phyloP scores from a whole-genome alignment of 2,797 vertebrate species.

The Platalea minor region DNA sequence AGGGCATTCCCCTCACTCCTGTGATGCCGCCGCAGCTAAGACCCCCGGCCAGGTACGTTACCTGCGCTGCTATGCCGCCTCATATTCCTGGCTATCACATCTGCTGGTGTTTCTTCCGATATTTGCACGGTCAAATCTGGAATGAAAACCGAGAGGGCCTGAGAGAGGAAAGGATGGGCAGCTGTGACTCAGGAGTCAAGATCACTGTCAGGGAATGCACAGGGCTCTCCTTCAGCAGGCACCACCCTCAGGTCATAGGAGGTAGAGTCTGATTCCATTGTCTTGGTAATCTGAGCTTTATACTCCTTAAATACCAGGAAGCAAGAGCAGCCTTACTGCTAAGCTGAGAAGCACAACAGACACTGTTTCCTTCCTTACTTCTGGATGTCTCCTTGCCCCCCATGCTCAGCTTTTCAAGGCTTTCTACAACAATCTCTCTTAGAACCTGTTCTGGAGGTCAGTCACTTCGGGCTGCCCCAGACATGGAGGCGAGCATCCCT shows the following conservation, averaged over 20 bases:
- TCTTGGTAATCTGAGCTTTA: background rate
- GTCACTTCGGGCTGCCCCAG: background rate
- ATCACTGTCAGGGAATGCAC: background rate
- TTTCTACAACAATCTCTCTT: background rate
- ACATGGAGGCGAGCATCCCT: background rate
- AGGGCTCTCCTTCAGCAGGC: background rate
- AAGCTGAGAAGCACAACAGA: background rate
- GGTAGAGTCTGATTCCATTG: background rate
- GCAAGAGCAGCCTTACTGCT: background rate
- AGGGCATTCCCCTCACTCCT: background rate
- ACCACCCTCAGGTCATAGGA: background rate
- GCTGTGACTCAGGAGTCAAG: background rate
- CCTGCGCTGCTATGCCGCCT: constrained; percentile 83
- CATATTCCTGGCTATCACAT: constrained; percentile 91
- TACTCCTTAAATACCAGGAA: background rate
- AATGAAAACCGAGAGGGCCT: constrained; percentile 3
- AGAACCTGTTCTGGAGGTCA: background rate
- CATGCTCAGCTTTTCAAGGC: background rate
- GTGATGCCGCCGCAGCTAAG: background rate
- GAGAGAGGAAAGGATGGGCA: background rate
- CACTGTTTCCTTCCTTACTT: background rate
- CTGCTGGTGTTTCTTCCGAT: constrained; percentile 89
- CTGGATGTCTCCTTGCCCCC: background rate
- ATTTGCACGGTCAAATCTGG: constrained; percentile 90
- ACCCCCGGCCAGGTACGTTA: background rate